phyloP scores from a whole-genome alignment of 2,797 vertebrate species.

The Pangasius larnaudii region DNA sequence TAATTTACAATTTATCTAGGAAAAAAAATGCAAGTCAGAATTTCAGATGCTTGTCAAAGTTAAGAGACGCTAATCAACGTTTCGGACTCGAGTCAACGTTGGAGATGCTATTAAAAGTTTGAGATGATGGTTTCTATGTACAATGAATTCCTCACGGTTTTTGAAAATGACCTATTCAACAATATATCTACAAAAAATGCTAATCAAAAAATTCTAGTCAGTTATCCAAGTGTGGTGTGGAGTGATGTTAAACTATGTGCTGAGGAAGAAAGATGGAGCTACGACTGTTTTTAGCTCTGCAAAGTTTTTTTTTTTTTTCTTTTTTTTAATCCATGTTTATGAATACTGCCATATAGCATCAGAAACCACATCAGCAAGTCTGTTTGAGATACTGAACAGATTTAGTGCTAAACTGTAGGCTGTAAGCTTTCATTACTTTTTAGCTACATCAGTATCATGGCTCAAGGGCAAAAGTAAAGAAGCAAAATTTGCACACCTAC shows the following conservation, averaged over 20 bases:
- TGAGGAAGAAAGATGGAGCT: not conserved
- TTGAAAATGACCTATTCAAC: not conserved
- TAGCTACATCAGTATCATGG: not conserved
- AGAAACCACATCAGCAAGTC: not conserved
- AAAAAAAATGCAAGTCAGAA: not conserved
- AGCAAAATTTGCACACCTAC: not conserved
- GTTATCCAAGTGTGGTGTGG: not conserved
- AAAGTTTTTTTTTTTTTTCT: too few species aligned
- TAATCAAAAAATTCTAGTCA: not conserved
- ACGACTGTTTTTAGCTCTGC: not conserved
- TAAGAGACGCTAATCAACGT: too few species aligned
- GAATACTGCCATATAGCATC: not conserved
- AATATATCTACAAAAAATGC: not conserved
- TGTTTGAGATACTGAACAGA: not conserved
- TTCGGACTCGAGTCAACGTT: too few species aligned
- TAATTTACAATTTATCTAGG: not conserved
- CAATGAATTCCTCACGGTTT: not conserved
- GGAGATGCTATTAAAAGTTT: not conserved
- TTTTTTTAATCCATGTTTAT: not conserved
- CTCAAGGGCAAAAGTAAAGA: not conserved
- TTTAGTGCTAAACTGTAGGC: not conserved
- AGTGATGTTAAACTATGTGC: not conserved
- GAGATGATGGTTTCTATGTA: not conserved
- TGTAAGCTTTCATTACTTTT: not conserved
- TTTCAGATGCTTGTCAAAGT: not conserved